Evolutionary conservation across 92 coral and sea anemone species (phyloP).

Genomic region (Heteractis magnifica): DNA sequence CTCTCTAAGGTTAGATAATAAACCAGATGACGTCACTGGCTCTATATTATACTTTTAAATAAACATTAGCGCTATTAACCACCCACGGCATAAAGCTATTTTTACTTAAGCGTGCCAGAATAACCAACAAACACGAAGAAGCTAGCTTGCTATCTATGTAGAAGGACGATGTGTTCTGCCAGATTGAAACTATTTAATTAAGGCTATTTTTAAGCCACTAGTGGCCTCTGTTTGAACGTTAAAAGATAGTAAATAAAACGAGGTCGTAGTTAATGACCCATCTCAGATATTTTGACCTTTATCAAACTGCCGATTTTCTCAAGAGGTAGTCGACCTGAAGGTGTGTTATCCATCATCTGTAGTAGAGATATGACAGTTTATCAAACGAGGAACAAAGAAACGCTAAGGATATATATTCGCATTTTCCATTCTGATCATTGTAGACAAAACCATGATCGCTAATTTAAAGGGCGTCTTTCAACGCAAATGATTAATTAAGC

Average conservation of each 20-base stretch:
- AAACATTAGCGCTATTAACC: slow-evolving; percentile 6
- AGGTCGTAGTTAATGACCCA: background rate
- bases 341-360: background rate
- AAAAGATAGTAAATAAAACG: background rate
- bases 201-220: background rate
- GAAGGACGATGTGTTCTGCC: too few relatives aligned
- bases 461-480: slow-evolving; percentile 1
- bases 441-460: background rate
- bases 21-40: slow-evolving; percentile 11
- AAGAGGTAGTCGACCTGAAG: background rate
- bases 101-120: background rate
- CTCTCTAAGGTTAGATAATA: slow-evolving; percentile 1
- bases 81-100: slow-evolving; percentile 5
- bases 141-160: too few relatives aligned
- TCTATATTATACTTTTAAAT: background rate
- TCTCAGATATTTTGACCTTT: background rate
- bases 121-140: background rate
- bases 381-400: background rate
- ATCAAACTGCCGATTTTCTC: background rate
- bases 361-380: background rate
- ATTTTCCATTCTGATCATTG: background rate
- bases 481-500: background rate
- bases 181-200: too few relatives aligned
- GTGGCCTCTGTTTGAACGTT: background rate
- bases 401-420: background rate